Base-by-base conservation (phyloP, 2,797 vertebrate species). In the Agapornis canus region DNA sequence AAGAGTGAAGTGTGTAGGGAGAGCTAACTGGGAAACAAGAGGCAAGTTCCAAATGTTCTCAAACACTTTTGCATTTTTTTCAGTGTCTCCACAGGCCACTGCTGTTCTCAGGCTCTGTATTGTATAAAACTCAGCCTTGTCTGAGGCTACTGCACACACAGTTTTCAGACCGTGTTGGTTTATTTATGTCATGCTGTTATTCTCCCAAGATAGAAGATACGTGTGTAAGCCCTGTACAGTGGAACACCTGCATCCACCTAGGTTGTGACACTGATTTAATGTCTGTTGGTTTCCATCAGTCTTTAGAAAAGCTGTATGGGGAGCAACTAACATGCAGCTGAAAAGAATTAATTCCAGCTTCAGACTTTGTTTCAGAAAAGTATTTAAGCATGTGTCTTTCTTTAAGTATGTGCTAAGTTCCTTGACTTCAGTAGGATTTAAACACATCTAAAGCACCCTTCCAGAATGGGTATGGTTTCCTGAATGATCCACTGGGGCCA, bases 321-420 rank as follows among this genome's bases (percentile, higher is more conserved):
- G 48, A 94, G 45, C 63, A 86, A 43, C 76, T 69, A 45, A 64
- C 22, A 27, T 26, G 32, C 80, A 92, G 82, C 87, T 88, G 86
- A 94, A 91, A 45, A 70, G 60, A 86, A 91, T 96, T 82, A 90
- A n/a, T 92, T 94, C 77, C 94, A 94, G 80, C 56, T 80, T 91
- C 81, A 84, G 73, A 65, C 31, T 79, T 90, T 76, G 43, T 95
- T 94, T 89, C 86, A 73, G 85, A 13, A 40, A 84, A 71, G 52
- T 84, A 90, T 86, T 92, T 89, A 92, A 94, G 80, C 82, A 92
- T 86, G 35, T 95, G 89, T 91, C 95, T 92, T 90, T 86, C 63
- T 88, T 92, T 82, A 92, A 94, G 63, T 72, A 61, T 64, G 66
- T 97, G 82, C 82, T 96, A 92, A 94, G 52, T 83, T 71, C 39